Evolutionary conservation across 1,140 invertebrate species (phyloP).

Genomic region (Anastrepha ludens): DNA sequence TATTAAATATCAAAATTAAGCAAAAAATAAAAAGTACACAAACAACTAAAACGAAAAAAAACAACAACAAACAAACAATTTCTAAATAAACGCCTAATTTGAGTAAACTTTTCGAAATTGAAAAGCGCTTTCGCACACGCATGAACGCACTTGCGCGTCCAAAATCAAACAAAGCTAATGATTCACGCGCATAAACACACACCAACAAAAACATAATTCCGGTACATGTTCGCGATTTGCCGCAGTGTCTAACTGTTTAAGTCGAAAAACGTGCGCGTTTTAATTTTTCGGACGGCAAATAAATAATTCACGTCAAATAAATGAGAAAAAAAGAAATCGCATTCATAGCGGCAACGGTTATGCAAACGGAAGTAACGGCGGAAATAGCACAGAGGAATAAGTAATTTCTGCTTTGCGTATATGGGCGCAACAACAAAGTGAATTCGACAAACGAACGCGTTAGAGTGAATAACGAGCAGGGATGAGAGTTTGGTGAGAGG

Average conservation of each 20-base stretch:
- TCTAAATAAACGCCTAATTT: no score
- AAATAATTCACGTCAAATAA: not conserved
- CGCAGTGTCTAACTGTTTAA: not conserved
- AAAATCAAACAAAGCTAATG: not conserved
- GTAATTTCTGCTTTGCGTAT: not conserved
- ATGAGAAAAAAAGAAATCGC: not conserved
- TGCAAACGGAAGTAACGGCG: constrained; percentile 20
- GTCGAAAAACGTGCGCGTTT: not conserved
- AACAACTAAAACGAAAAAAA: not conserved
- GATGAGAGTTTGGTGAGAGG: not conserved
- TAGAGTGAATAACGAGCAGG: not conserved
- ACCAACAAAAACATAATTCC: not conserved
- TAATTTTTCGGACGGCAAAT: not conserved
- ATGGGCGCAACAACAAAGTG: not conserved
- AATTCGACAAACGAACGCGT: not conserved
- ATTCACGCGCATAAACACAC: not conserved
- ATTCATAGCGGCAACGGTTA: not conserved
- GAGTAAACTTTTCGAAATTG: not conserved
- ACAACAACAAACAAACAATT: no score
- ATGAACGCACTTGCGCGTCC: not conserved
- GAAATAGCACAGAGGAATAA: not conserved
- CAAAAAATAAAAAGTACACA: not conserved
- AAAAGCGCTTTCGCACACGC: not conserved
- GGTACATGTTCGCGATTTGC: not conserved
- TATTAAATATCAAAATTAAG: not conserved